Conservation (phyloP, 2,113 vertebrate species). For the Rutilus rutilus region DNA sequence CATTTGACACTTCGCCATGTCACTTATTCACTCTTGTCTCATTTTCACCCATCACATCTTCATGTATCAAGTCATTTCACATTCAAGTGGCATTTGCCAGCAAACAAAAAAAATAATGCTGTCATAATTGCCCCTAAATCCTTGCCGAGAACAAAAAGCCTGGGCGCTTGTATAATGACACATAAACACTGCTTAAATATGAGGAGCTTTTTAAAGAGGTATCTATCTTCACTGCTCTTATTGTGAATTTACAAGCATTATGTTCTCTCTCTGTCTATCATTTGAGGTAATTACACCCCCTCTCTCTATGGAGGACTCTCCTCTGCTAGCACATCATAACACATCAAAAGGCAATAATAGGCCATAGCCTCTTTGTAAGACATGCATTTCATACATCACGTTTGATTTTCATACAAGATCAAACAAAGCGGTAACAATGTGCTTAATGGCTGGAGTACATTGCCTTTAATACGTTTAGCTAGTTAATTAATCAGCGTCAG, state of each 20-base stretch:
- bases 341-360: conserved; percentile 55
- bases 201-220: conserved; percentile 50
- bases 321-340: conserved; percentile 32
- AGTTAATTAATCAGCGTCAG: conserved; percentile 21
- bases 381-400: conserved; percentile 47
- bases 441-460: conserved; percentile 28
- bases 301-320: conserved; percentile 41
- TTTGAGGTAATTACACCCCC: conserved; percentile 58
- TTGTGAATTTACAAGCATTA: conserved; percentile 53
- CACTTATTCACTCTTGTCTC: conserved; percentile 26
- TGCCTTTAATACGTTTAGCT: conserved; percentile 3
- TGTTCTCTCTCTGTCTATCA: conserved; percentile 34
- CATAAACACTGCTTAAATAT: conserved; percentile 55
- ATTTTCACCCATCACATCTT: conserved; percentile 37
- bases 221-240: conserved; percentile 43
- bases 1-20: neutral
- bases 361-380: conserved; percentile 40
- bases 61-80: conserved; percentile 32
- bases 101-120: conserved; percentile 37
- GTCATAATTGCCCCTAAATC: conserved; percentile 34
- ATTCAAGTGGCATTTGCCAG: conserved; percentile 39
- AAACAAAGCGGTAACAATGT: conserved; percentile 33
- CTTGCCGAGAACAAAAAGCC: conserved; percentile 38
- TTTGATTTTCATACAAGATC: conserved; percentile 41
- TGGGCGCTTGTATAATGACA: conserved; percentile 45